Evolutionary conservation across 23 tunicate genomes (phyloP).

Genomic region (Styela clava): DNA sequence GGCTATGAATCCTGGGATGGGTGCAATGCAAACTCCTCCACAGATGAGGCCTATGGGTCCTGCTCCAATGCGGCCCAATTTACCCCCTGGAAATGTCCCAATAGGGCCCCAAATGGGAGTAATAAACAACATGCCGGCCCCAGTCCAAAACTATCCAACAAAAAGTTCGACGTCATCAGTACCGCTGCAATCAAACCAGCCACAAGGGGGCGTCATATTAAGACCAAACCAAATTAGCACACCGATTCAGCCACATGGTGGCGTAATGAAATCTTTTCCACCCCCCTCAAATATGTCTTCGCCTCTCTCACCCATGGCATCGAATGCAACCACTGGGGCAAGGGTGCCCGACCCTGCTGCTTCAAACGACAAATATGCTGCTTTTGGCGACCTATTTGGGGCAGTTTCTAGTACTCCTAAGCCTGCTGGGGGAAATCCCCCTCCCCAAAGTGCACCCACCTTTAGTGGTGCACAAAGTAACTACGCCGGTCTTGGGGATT

Average conservation of each 20-base stretch:
- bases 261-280: neutral
- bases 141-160: neutral
- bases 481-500: neutral
- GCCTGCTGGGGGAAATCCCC: neutral
- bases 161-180: neutral
- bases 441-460: neutral
- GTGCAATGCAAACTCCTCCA: neutral
- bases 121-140: neutral
- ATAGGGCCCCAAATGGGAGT: neutral
- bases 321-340: neutral
- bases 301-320: neutral
- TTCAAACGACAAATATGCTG: neutral
- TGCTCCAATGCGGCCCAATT: neutral
- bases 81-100: neutral
- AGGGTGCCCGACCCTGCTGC: neutral
- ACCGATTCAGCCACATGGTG: neutral
- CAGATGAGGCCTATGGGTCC: neutral
- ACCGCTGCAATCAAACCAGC: neutral
- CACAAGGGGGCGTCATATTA: neutral
- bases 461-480: neutral
- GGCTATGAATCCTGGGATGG: neutral
- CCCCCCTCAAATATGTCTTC: neutral
- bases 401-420: neutral
- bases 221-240: neutral
- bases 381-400: neutral